These are phyloP conservation scores for Coryphaenoides rupestris DNA, from an alignment of 2,113 vertebrate genomes.

Conservation along the genomic window DNA sequence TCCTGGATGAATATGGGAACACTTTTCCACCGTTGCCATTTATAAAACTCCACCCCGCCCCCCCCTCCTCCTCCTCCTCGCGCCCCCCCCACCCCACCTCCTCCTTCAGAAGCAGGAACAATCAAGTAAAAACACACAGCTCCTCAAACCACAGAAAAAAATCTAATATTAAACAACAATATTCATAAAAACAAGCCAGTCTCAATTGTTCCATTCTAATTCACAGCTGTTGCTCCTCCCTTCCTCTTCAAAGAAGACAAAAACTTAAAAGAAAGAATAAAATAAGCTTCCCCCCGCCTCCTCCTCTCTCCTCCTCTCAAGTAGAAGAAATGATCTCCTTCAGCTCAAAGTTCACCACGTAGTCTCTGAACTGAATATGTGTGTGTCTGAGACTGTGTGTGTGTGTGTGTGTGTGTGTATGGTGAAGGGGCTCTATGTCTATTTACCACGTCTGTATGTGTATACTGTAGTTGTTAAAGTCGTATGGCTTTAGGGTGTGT, in stretches of 20 bases:
- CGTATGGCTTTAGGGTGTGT: slow-evolving; percentile 83
- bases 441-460: slow-evolving; percentile 10
- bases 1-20: no score
- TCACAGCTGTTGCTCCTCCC: slow-evolving; percentile 35
- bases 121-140: slow-evolving; percentile 65
- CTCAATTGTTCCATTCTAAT: slow-evolving; percentile 68
- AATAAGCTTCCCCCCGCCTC: slow-evolving; percentile 58
- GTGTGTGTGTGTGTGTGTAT: slow-evolving; percentile 26
- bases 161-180: slow-evolving; percentile 46
- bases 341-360: slow-evolving; percentile 69
- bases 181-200: slow-evolving; percentile 72
- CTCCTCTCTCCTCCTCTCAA: slow-evolving; percentile 65
- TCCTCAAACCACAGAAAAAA: slow-evolving; percentile 73
- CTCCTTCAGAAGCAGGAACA: slow-evolving; percentile 62
- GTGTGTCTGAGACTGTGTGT: slow-evolving; percentile 25
- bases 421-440: slow-evolving; percentile 24
- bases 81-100: slow-evolving; percentile 49
- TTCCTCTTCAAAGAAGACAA: slow-evolving; percentile 57
- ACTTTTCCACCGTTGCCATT: slow-evolving; percentile 15
- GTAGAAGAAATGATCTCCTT: slow-evolving; percentile 70
- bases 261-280: slow-evolving; percentile 56
- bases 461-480: slow-evolving; percentile 73
- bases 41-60: slow-evolving; percentile 26
- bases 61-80: slow-evolving; percentile 1
- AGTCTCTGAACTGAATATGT: slow-evolving; percentile 71